Conservation (phyloP, 1,140 invertebrate species). For the Steinernema feltiae region DNA sequence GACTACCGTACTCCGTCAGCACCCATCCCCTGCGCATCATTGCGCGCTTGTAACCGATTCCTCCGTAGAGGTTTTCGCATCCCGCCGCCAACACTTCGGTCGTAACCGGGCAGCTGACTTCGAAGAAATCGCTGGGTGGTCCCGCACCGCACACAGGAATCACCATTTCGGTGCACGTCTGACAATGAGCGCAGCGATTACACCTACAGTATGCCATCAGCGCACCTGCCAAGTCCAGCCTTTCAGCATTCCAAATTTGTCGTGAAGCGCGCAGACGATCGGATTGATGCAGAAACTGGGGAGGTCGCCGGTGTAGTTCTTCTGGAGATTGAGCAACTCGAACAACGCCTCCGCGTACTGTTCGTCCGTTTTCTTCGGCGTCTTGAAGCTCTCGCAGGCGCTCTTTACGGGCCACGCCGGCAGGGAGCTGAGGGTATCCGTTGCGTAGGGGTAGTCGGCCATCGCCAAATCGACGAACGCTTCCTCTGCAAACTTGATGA, state of each 20-base stretch:
- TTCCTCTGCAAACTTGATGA: conserved; percentile 43
- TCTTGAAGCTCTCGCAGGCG: conserved; percentile 30
- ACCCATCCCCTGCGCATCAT: background rate
- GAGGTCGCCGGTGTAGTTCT: conserved; percentile 70
- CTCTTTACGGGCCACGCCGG: conserved; percentile 66
- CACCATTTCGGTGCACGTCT: conserved; percentile 22
- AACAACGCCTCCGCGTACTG: conserved; percentile 65
- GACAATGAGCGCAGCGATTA: background rate
- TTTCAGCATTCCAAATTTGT: conserved; percentile 62
- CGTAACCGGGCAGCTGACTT: background rate
- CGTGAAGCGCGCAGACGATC: conserved; percentile 27
- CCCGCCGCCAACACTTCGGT: background rate
- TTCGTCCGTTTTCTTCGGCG: conserved; percentile 59
- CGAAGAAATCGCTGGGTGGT: conserved; percentile 46
- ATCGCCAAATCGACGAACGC: conserved; percentile 60
- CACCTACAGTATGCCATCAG: background rate
- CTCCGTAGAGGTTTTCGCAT: background rate
- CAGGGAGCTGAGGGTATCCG: conserved; percentile 59
- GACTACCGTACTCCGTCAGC: background rate
- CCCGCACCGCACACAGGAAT: conserved; percentile 65
- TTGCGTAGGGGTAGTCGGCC: conserved; percentile 62
- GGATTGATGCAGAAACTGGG: background rate
- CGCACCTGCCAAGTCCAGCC: conserved; percentile 73
- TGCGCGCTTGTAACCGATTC: background rate
- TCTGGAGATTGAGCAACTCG: conserved; percentile 70